Conservation (phyloP, 2,888 invertebrate species). For the Lithosia quadra region DNA sequence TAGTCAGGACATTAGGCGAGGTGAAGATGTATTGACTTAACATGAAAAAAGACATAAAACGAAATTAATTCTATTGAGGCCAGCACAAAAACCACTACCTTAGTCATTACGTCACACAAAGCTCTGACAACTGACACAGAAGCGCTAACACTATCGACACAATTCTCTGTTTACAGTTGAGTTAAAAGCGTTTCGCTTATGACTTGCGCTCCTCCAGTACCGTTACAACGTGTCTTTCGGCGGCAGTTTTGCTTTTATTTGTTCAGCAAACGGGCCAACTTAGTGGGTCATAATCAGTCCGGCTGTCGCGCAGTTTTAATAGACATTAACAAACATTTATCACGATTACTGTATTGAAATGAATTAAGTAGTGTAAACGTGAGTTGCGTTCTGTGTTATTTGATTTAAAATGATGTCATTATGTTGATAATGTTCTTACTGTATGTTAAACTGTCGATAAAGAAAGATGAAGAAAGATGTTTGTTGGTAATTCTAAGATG, state of each 20-base stretch:
- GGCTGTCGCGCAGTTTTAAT: conserved; percentile 26
- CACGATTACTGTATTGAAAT: conserved; percentile 14
- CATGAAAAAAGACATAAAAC: no score
- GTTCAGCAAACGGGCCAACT: conserved; percentile 47
- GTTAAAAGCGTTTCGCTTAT: conserved; percentile 13
- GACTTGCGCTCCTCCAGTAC: conserved; percentile 40
- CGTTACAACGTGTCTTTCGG: conserved; percentile 61
- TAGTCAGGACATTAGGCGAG: no score
- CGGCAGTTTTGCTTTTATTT: conserved; percentile 58
- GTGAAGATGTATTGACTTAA: no score
- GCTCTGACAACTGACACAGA: no score
- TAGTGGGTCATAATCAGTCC: conserved; percentile 56
- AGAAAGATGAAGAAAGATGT: background rate
- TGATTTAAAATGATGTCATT: conserved; percentile 2
- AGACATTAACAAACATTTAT: conserved; percentile 22
- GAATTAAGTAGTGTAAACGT: background rate
- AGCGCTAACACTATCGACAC: no score
- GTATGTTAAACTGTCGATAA: background rate
- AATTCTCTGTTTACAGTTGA: no score
- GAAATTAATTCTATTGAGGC: no score
- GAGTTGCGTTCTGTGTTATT: background rate
- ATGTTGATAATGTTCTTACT: background rate
- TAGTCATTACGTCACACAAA: no score
- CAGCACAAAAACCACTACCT: no score
- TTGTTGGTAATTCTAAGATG: background rate